Conservation (phyloP, 1,140 invertebrate species). For the Aphis gossypii region DNA sequence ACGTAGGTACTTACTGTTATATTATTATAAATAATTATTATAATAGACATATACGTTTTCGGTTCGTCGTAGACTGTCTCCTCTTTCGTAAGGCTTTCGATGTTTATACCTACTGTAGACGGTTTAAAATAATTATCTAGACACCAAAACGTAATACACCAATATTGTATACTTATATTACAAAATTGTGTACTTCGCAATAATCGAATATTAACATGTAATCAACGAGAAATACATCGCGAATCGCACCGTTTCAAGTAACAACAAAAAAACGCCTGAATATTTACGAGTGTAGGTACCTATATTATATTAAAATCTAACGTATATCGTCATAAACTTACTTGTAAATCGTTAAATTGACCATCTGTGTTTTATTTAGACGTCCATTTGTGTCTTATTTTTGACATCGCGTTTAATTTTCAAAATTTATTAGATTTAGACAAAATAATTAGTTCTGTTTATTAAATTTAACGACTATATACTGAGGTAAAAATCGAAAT, state of each 20-base stretch:
- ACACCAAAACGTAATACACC: neutral
- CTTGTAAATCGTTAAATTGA: neutral
- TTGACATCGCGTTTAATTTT: neutral
- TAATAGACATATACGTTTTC: neutral
- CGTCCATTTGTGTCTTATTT: neutral
- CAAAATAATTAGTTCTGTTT: neutral
- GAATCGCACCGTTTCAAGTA: neutral
- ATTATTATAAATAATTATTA: slow-evolving; percentile 13
- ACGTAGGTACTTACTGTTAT: neutral
- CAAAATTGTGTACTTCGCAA: neutral
- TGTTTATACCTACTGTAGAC: neutral
- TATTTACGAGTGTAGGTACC: neutral
- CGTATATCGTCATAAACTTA: neutral
- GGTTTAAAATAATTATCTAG: neutral
- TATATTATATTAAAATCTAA: neutral
- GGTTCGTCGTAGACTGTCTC: neutral
- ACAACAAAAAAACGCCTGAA: neutral
- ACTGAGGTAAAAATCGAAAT: neutral
- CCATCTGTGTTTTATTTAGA: neutral
- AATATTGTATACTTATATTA: too few species aligned
- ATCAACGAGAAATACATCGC: neutral
- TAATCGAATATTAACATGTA: neutral
- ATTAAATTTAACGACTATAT: neutral
- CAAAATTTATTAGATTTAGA: neutral
- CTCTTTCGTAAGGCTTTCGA: neutral